Base-by-base conservation (phyloP, 2,113 vertebrate genomes). In the Plectropomus leopardus region DNA sequence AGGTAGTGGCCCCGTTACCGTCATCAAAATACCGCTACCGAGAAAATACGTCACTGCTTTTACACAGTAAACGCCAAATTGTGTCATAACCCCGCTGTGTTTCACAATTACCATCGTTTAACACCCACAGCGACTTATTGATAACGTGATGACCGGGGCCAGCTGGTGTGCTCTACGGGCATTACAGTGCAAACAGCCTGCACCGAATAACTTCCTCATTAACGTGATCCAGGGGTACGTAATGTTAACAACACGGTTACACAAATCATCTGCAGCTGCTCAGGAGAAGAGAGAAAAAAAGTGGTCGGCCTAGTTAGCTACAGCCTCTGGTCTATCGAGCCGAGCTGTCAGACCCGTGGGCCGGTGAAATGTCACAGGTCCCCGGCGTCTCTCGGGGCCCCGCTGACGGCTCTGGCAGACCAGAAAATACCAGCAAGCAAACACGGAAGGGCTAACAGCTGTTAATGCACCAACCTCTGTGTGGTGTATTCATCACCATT, bases 261-360 rank as follows among this genome's bases (percentile, higher is more conserved):
- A 90, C 87, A 88, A 91, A 92, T 89, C 86, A 90, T 87, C 85
- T 84, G 87, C 92, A 92, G 90, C 91, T 91, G 90, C 86, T 85
- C 75, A 7, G 10, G n/a, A 26, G 7, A 32, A 50, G n/a, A 10
- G 23, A 26, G 16, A 40, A 55, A 57, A 71, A 71, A 50, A 66
- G 74, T 59, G 85, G 75, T 63, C 80, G 93, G 93, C 93, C 93
- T 92, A 89, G 89, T 85, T 86, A 86, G 86, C 85, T 26, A 63
- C 83, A 86, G 87, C 81, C 75, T 83, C 59, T 26, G 72, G 77
- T 82, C 66, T 5, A 30, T 11, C 10, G 74, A 81, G 81, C 82
- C 86, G 86, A 86, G 87, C 93, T 89, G 89, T 87, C 91, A 91
- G 73, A 79, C 4, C 82, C 66, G 76, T 6, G 82, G 83, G 85